Base-by-base conservation (phyloP, 2,888 invertebrate species). In the Metopia argyrocephala region DNA sequence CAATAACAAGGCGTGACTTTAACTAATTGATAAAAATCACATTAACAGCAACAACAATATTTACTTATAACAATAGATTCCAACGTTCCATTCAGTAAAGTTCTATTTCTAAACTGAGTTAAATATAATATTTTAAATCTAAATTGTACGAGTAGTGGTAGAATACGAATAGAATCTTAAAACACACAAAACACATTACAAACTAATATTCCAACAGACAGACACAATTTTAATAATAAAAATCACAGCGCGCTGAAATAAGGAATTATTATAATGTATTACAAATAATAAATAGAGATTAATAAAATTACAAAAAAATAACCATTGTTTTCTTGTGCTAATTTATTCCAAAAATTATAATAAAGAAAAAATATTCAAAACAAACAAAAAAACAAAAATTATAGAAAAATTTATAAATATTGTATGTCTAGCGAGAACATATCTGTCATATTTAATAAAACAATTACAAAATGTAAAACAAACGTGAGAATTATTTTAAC, bases 11-110 rank as follows among this genome's bases (percentile, higher is more conserved):
- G 81, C 81, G 81, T 81, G 81, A 81, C 78, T 78, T 78, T 70
- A 81, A 62, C 78, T 78, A 78, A 78, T 81, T 81, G 78, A 81
- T 81, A 81, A 70, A 70, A 81, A 78, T 81, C 81, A 78, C 59
- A 78, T 27, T 78, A 61, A 70, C n/a, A 56, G 50, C 20, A 61
- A 46, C 7, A 57, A 21, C 20, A 64, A 62, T 52, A 61, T 52
- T 9, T 46, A 65, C 25, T 62, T 62, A 52, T 69, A 69, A 76
- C 62, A 76, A 76, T 70, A 57, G 48, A 64, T 38, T 12, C 38
- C 15, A 38, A 38, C 38, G 15, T n/a, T n/a, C 38, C 38, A 38
- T 38, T 38, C 9, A n/a, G n/a, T n/a, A n/a, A n/a, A n/a, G n/a
- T n/a, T n/a, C n/a, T n/a, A n/a, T n/a, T n/a, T n/a, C n/a, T n/a